Percentiles rank a stretch among this genome's conserved stretches.
Conservation (phyloP, 2,797 vertebrate species). For the Sebastes cheni region DNA sequence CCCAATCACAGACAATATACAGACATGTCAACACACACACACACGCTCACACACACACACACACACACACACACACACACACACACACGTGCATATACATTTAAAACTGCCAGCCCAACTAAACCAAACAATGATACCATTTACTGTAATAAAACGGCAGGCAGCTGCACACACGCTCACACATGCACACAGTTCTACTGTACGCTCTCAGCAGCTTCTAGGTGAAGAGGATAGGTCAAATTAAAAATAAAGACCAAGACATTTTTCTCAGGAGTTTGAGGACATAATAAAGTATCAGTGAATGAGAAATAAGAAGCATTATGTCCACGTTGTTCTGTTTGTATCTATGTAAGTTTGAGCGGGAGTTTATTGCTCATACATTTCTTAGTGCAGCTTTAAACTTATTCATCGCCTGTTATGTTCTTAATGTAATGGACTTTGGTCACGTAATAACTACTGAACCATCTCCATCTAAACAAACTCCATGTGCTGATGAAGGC, state of each 20-base stretch:
- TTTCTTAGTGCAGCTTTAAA: neutral
- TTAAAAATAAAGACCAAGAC: neutral
- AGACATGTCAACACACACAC: neutral
- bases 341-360: neutral
- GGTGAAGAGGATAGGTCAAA: neutral
- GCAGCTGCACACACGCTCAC: neutral
- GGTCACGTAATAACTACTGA: neutral
- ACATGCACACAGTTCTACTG: neutral
- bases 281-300: neutral
- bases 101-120: neutral
- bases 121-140: neutral
- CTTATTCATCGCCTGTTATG: neutral
- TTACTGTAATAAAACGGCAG: neutral
- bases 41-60: neutral
- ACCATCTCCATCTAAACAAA: neutral
- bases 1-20: too few species aligned
- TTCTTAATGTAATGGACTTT: neutral
- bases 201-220: neutral
- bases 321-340: neutral
- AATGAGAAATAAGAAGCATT: neutral
- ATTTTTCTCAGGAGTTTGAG: neutral
- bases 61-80: neutral
- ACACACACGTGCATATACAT: neutral
- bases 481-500: neutral
- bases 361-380: neutral